phyloP scores from a whole-genome alignment of 1,140 invertebrate genomes.

The Anastrepha ludens region DNA sequence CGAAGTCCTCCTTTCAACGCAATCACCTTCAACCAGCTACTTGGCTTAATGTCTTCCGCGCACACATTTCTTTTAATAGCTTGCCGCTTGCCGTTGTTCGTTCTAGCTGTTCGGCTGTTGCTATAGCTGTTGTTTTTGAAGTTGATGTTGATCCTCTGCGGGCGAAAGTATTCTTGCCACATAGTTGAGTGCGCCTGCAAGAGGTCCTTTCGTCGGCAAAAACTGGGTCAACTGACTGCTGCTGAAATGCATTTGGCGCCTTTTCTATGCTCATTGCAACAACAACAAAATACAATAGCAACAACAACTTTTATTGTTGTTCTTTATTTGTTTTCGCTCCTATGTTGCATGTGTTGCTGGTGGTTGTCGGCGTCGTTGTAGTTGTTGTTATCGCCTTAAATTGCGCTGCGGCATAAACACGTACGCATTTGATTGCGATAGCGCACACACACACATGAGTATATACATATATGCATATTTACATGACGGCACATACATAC shows the following conservation, averaged over 20 bases:
- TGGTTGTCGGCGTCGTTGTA: background rate
- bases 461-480: too few species aligned
- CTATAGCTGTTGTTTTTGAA: background rate
- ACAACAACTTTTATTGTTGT: background rate
- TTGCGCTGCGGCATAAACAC: constrained; percentile 11
- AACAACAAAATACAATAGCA: background rate
- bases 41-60: constrained; percentile 34
- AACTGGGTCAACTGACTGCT: constrained; percentile 25
- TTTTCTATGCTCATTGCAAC: constrained; percentile 23
- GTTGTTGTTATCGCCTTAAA: background rate
- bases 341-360: too few species aligned
- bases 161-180: constrained; percentile 14
- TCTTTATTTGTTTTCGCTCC: background rate
- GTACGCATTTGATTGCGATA: background rate
- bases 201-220: constrained; percentile 1
- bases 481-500: background rate
- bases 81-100: background rate
- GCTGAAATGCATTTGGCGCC: constrained; percentile 10
- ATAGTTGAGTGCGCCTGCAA: constrained; percentile 42
- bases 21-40: constrained; percentile 47
- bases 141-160: background rate
- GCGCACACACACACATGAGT: too few species aligned
- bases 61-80: constrained; percentile 29
- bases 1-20: constrained; percentile 14
- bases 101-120: background rate